Base-by-base conservation (phyloP, 2,797 vertebrate species). In the Acomys russatus region DNA sequence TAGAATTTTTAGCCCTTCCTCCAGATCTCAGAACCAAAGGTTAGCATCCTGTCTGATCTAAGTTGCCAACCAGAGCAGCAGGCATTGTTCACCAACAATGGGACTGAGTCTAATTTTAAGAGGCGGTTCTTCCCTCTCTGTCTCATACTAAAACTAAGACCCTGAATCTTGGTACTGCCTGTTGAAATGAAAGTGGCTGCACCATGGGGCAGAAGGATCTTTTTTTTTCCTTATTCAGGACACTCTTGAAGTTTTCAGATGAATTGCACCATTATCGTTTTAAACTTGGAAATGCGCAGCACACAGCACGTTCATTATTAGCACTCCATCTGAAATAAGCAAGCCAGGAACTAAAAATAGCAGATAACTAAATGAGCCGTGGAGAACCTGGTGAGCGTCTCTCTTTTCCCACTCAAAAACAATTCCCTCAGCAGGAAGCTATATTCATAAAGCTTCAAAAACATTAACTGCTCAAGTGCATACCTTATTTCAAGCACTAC, bases 291-390 rank as follows among this genome's bases (percentile, higher is more conserved):
- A 93, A 83, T 9, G 77, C 35, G 64, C 8, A 33, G 28, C 64
- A 23, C 9, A 70, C 15, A 51, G 28, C 44, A 9, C 1, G 2
- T 91, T 90, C 64, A 3, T 82, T 82, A 90, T 90, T 82, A 96
- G 71, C 35, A 71, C 88, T 92, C 88, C 35, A 3, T 95, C 84
- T 93, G 82, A 84, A 90, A 91, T 91, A 94, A 89, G 61, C 78
- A 83, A 96, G 83, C 66, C 54, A 6, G 3, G 82, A 84, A 74
- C 92, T 94, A 95, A 97, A 97, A 96, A 95, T 74, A 97, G 74
- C 78, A 90, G 71, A 92, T 51, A 92, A 95, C 94, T 95, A 91
- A 95, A 83, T 84, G 90, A 97, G 61, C 87, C 33, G 0, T 89
- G 33, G 80, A 88, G 28, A 84, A 51, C 80, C 84, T 86, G 84